Conservation (phyloP, 2,113 vertebrate genomes). For the Amblyopsis rosae region DNA sequence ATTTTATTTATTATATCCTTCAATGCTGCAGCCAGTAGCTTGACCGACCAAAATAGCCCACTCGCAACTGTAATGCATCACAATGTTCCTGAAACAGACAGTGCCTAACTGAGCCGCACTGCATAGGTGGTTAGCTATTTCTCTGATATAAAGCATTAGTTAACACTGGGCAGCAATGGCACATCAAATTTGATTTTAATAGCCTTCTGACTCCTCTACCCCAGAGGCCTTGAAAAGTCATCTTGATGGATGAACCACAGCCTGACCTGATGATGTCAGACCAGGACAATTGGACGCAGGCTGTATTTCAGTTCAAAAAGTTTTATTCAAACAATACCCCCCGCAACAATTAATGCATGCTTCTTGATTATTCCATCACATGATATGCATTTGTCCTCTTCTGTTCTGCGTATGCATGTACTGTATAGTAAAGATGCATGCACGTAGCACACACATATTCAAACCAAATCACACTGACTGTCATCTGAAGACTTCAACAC, state of each 20-base stretch:
- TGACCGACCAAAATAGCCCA: slow-evolving; percentile 8
- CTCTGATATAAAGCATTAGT: slow-evolving; percentile 41
- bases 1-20: not conserved
- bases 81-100: slow-evolving; percentile 37
- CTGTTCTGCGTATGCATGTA: too few species aligned
- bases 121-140: slow-evolving; percentile 31
- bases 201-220: slow-evolving; percentile 44
- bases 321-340: slow-evolving; percentile 28
- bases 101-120: slow-evolving; percentile 23
- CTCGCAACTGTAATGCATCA: slow-evolving; percentile 31
- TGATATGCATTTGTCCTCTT: too few species aligned
- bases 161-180: slow-evolving; percentile 30
- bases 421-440: too few species aligned
- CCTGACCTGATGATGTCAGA: slow-evolving; percentile 11
- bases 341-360: not conserved
- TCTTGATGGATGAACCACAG: slow-evolving; percentile 13
- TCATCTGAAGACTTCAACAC: too few species aligned
- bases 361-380: too few species aligned
- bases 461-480: too few species aligned
- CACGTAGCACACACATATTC: too few species aligned
- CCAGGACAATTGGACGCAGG: not conserved
- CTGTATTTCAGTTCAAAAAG: slow-evolving; percentile 2
- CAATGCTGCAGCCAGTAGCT: not conserved
- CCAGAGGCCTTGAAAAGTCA: slow-evolving; percentile 51
- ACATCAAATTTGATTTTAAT: slow-evolving; percentile 54